Evolutionary conservation across 1,140 invertebrate genomes (phyloP).

Genomic region (Drosophila lini): DNA sequence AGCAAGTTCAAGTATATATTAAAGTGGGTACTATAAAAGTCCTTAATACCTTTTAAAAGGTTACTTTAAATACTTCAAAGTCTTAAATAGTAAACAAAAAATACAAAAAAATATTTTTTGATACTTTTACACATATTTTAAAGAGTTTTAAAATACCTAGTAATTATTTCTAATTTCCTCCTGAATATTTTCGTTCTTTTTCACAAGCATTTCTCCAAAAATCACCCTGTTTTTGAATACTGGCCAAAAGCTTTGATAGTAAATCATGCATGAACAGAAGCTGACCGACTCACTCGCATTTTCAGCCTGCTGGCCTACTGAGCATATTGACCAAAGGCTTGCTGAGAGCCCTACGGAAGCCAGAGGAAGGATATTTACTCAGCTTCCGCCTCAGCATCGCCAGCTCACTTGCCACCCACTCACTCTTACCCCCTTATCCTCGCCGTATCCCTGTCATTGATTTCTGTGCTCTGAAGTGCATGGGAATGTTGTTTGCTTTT

Average conservation of each 20-base stretch:
- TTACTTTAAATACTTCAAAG: no score
- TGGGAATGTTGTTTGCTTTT: conserved; percentile 75
- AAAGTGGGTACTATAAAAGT: no score
- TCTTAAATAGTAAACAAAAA: no score
- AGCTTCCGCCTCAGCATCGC: not conserved
- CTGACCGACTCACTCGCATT: conserved; percentile 20
- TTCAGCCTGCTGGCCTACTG: conserved; percentile 14
- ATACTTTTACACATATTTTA: not conserved
- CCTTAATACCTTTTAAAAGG: no score
- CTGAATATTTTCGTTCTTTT: not conserved
- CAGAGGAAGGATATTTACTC: conserved; percentile 39
- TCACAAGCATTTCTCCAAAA: not conserved
- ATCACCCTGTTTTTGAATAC: conserved; percentile 20
- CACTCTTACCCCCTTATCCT: conserved; percentile 4
- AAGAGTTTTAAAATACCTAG: fast-evolving
- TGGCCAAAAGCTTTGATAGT: conserved; percentile 20
- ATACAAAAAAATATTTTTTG: no score
- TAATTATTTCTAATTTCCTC: not conserved
- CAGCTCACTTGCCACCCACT: not conserved
- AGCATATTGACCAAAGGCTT: conserved; percentile 30
- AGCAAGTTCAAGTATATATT: no score
- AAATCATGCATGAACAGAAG: conserved; percentile 45
- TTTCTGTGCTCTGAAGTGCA: conserved; percentile 37
- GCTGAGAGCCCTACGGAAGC: conserved; percentile 17
- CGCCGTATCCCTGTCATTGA: conserved; percentile 28